Evolutionary conservation across 1,140 invertebrate genomes (phyloP).

Genomic region (Drosophila triauraria): DNA sequence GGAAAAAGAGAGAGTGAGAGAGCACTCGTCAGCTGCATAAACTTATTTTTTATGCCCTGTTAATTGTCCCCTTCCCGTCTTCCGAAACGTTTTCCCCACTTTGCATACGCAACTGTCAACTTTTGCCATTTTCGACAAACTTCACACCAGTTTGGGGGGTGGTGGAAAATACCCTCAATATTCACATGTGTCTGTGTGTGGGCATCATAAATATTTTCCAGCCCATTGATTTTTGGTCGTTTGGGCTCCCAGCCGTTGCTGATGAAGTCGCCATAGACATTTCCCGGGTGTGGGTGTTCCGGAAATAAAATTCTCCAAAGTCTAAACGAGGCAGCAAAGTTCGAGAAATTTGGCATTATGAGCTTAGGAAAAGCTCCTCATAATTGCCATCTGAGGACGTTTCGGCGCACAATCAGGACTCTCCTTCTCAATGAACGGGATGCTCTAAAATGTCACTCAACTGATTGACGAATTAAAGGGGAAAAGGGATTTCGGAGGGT

Average conservation of each 20-base stretch:
- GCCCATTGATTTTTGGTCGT: conserved; percentile 81
- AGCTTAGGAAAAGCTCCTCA: conserved; percentile 35
- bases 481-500: conserved; percentile 12
- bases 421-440: conserved; percentile 1
- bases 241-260: conserved; percentile 72
- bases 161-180: not conserved
- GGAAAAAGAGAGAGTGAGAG: not conserved
- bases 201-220: conserved; percentile 82
- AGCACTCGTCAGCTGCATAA: conserved; percentile 18
- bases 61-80: conserved; percentile 44
- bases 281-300: conserved; percentile 43
- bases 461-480: conserved; percentile 30
- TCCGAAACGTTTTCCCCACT: conserved; percentile 32
- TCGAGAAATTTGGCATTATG: conserved; percentile 30
- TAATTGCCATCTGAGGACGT: conserved; percentile 32
- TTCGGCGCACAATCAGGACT: conserved; percentile 11
- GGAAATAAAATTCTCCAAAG: conserved; percentile 42
- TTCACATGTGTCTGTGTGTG: conserved; percentile 46
- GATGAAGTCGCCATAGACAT: conserved; percentile 65
- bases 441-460: conserved; percentile 10
- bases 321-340: conserved; percentile 36
- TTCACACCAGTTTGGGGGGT: conserved; percentile 59
- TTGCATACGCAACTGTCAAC: conserved; percentile 80
- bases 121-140: conserved; percentile 78
- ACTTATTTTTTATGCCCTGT: conserved; percentile 58